Evolutionary conservation across 2,888 invertebrate species (phyloP), one percentile per base, ranked within the genome.

Genomic region (Nemapogon koenigi): DNA sequence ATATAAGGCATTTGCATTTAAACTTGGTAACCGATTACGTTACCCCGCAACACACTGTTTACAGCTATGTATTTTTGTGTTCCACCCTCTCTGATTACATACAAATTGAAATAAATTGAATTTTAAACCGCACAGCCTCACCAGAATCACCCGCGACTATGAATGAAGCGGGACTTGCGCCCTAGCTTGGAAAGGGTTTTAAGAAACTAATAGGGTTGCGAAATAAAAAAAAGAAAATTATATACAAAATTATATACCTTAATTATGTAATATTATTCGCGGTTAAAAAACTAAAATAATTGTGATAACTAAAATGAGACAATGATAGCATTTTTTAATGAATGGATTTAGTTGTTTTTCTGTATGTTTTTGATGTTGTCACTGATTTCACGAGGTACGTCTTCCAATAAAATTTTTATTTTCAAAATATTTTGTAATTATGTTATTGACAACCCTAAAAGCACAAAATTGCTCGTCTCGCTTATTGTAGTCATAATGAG

Each of bases 61-160:
- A 49, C 48, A n/a, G 52, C 47, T 45, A 53, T 63, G 64, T 72
- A 73, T 75, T 76, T 76, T 75, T 71, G 65, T 61, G 54, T 60
- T 62, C 56, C 47, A 53, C 49, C 59, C 60, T 68, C 60, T 59
- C 57, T 72, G 75, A 76, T 76, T 78, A 71, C 69, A 61, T 59
- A 59, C 66, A 76, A 78, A 78, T 76, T 76, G 78, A 69, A 65
- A 78, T 67, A 75, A 78, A 76, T 76, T 75, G 75, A 71, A 75
- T 76, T 72, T 75, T 66, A 73, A 75, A 72, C 64, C 73, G 59
- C 59, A 59, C 66, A 57, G 53, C 58, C 52, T 53, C 46, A 50
- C 57, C 56, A 56, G 58, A 55, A 55, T 57, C 51, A 54, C 52
- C 49, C 46, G 45, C 44, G 45, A 33, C 43, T 39, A 38, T 49